Percentiles rank a stretch among this genome's conserved stretches.
These are phyloP conservation scores for Pluvialis apricaria DNA, from an alignment of 2,113 vertebrate genomes.

Conservation along the genomic window DNA sequence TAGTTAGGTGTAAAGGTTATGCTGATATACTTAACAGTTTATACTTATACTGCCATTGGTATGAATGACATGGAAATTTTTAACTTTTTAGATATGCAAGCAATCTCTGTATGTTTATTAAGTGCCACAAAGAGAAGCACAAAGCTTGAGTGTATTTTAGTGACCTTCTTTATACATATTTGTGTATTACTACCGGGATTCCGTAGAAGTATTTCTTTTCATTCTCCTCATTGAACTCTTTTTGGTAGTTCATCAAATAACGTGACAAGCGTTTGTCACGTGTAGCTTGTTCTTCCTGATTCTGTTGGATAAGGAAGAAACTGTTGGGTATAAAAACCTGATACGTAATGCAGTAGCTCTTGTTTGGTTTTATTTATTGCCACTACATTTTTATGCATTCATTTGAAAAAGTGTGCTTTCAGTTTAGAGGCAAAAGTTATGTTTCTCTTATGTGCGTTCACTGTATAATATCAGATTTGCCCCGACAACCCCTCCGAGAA, in stretches of 20 bases:
- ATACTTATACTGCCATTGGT: neutral
- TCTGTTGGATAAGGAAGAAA: neutral
- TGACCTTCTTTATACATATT: neutral
- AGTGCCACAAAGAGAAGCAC: neutral
- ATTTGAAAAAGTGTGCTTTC: neutral
- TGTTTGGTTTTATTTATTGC: neutral
- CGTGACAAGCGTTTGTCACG: neutral
- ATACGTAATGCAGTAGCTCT: neutral
- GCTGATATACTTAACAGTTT: neutral
- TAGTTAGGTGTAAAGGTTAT: neutral
- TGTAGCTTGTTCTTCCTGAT: neutral
- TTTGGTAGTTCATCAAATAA: neutral
- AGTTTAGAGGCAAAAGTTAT: neutral
- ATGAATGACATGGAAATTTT: neutral
- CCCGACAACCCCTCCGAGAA: rapidly evolving
- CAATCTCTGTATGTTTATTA: neutral
- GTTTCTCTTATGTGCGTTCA: neutral
- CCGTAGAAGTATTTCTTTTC: neutral
- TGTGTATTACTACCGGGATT: neutral
- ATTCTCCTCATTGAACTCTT: neutral
- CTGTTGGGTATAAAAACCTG: neutral
- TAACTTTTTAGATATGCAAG: neutral
- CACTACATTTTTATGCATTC: neutral
- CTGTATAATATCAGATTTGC: neutral
- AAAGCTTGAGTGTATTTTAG: neutral